These are phyloP conservation scores for Caerostris extrusa DNA, from an alignment of 1,140 invertebrate species.

Conservation along the genomic window DNA sequence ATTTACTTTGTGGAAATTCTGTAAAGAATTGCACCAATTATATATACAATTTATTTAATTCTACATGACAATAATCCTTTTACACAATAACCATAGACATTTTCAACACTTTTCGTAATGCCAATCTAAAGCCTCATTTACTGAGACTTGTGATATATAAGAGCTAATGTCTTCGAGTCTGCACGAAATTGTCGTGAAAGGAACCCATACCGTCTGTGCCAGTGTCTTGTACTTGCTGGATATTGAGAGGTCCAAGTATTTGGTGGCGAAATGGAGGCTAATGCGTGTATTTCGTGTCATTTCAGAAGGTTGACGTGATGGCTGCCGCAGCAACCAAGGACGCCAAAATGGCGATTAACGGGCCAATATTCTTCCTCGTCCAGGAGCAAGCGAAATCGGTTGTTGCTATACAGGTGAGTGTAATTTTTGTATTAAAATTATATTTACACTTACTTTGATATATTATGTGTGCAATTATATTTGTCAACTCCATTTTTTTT, in stretches of 20 bases:
- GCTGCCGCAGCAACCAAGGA: constrained; percentile 43
- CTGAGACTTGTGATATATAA: background rate
- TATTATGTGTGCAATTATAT: no score
- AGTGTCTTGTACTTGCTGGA: background rate
- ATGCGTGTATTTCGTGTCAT: constrained; percentile 19
- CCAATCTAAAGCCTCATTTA: background rate
- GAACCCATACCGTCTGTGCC: background rate
- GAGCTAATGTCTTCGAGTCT: background rate
- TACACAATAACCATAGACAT: background rate
- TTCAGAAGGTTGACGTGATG: constrained; percentile 30
- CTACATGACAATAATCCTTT: no score
- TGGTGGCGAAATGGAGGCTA: background rate
- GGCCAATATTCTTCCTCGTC: constrained; percentile 89
- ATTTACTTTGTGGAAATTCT: no score
- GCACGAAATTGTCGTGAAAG: background rate
- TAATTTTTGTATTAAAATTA: background rate
- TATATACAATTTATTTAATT: no score
- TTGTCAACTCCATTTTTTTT: no score
- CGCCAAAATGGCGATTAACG: constrained; percentile 76
- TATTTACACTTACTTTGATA: no score
- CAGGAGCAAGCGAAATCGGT: constrained; percentile 91
- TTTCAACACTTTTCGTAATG: no score
- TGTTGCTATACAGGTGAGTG: constrained; percentile 86
- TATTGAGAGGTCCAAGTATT: background rate
- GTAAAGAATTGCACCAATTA: no score